These are phyloP conservation scores for Microdon myrmicae DNA, from an alignment of 2,888 invertebrate genomes.

Conservation along the genomic window DNA sequence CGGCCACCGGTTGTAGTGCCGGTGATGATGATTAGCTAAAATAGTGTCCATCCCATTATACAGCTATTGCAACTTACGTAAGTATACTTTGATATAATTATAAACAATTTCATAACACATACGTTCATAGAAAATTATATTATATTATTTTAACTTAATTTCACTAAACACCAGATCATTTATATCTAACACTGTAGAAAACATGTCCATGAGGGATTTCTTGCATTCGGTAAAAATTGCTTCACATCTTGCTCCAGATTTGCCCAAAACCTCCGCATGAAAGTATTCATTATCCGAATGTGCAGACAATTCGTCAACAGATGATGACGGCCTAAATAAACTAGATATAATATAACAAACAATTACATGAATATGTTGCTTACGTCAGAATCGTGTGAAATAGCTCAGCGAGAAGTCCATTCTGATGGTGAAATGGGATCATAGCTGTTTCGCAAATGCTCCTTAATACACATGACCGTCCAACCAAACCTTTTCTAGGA, in stretches of 20 bases:
- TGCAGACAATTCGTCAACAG: conserved; percentile 72
- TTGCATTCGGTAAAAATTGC: conserved; percentile 59
- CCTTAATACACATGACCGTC: conserved; percentile 76
- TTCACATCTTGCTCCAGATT: conserved; percentile 62
- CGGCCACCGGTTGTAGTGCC: too few species aligned
- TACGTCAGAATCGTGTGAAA: conserved; percentile 79
- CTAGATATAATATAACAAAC: conserved; percentile 9
- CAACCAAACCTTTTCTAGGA: conserved; percentile 72
- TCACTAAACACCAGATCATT: too few species aligned
- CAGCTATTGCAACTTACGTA: too few species aligned
- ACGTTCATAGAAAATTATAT: too few species aligned
- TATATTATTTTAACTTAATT: too few species aligned
- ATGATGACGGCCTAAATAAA: conserved; percentile 76
- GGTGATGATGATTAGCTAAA: too few species aligned
- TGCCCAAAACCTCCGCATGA: conserved; percentile 77
- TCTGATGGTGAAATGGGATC: conserved; percentile 73
- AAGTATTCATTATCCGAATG: conserved; percentile 78
- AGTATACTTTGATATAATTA: too few species aligned
- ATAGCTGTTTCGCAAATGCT: conserved; percentile 79
- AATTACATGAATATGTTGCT: conserved; percentile 56
- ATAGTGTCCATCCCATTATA: too few species aligned
- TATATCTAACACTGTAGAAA: conserved; percentile 55
- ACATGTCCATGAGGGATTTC: conserved; percentile 60
- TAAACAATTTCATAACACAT: too few species aligned
- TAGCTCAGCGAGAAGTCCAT: conserved; percentile 78